phyloP scores from a whole-genome alignment of 2,888 invertebrate genomes.

The Buathra laborator region DNA sequence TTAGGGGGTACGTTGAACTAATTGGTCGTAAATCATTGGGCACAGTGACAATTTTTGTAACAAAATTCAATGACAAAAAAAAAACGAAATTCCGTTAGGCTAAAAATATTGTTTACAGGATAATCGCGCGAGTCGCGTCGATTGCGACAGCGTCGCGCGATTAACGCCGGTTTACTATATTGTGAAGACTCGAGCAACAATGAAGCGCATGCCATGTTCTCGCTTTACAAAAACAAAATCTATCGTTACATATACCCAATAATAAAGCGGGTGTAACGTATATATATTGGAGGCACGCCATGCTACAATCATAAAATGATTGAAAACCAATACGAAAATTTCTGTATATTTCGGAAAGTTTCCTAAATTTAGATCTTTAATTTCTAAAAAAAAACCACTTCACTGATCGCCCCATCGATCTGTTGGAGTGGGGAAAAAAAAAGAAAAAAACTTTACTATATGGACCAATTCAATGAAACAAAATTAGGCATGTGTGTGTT shows the following conservation, averaged over 20 bases:
- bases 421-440: conserved; percentile 28
- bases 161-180: conserved; percentile 84
- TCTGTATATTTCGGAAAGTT: conserved; percentile 55
- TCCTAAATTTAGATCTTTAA: conserved; percentile 51
- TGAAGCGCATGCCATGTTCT: conserved; percentile 84
- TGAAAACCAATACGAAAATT: conserved; percentile 56
- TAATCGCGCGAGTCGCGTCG: conserved; percentile 71
- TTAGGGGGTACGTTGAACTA: conserved; percentile 80
- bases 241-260: not conserved
- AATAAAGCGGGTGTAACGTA: not conserved
- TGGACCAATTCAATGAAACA: conserved; percentile 82
- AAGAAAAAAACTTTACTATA: conserved; percentile 62
- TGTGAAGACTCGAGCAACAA: conserved; percentile 85
- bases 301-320: conserved; percentile 68
- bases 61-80: conserved; percentile 77
- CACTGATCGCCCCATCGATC: conserved; percentile 35
- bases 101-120: conserved; percentile 85
- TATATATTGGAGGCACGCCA: conserved; percentile 77
- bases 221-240: conserved; percentile 71
- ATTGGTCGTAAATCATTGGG: conserved; percentile 80
- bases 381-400: conserved; percentile 37
- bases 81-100: conserved; percentile 81
- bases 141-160: conserved; percentile 30
- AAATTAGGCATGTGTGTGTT: conserved; percentile 89
- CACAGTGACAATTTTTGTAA: conserved; percentile 84